Evolutionary conservation across 2,888 invertebrate species (phyloP).

Genomic region (Periphyllus acericola): DNA sequence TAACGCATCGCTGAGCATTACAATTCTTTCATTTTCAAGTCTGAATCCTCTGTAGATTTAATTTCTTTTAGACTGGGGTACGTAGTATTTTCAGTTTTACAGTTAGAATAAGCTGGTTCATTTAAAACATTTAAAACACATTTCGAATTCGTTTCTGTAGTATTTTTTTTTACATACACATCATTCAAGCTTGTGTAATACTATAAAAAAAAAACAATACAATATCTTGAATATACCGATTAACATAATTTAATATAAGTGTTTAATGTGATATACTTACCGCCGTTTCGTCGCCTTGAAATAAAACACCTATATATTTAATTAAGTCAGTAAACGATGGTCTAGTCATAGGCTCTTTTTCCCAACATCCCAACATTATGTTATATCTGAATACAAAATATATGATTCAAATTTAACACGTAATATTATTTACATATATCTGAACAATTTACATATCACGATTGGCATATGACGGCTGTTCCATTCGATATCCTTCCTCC

Average conservation of each 20-base stretch:
- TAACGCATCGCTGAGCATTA: slow-evolving; percentile 64
- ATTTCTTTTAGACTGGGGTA: slow-evolving; percentile 42
- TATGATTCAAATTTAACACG: background rate
- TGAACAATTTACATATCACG: slow-evolving; percentile 74
- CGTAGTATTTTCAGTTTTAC: slow-evolving; percentile 46
- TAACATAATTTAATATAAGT: background rate
- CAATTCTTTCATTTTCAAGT: slow-evolving; percentile 62
- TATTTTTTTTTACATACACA: slow-evolving; percentile 79
- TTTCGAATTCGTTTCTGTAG: slow-evolving; percentile 69
- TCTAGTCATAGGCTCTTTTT: slow-evolving; percentile 78
- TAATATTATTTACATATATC: background rate
- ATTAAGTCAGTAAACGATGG: slow-evolving; percentile 83
- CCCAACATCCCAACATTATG: slow-evolving; percentile 90
- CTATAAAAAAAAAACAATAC: slow-evolving; percentile 69
- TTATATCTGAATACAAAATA: slow-evolving; percentile 70
- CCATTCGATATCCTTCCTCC: slow-evolving; percentile 86
- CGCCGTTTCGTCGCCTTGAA: slow-evolving; percentile 80
- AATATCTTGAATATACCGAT: background rate
- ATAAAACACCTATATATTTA: slow-evolving; percentile 78
- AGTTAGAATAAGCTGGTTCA: slow-evolving; percentile 77
- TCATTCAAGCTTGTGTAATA: slow-evolving; percentile 88
- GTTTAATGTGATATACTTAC: background rate
- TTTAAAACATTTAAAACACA: slow-evolving; percentile 83
- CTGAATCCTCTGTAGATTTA: slow-evolving; percentile 55
- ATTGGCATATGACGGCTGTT: slow-evolving; percentile 85